These are phyloP conservation scores for Ericerus pela DNA, from an alignment of 1,140 invertebrate genomes.

Conservation along the genomic window DNA sequence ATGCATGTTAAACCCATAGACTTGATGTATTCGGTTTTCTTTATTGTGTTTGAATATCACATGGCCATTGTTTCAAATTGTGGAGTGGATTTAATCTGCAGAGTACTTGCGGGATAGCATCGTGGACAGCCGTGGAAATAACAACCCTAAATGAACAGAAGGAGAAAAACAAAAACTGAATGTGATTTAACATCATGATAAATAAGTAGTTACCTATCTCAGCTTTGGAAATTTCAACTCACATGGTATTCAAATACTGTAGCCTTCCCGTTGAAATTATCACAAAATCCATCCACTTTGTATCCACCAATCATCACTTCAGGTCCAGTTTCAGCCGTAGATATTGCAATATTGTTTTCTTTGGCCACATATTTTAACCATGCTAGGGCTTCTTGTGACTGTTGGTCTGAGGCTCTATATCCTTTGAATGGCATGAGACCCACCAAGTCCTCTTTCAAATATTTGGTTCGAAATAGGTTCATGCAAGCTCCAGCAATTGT, in stretches of 20 bases:
- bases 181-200: no score
- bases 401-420: slow-evolving; percentile 13
- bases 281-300: background rate
- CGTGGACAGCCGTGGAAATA: background rate
- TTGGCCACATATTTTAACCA: slow-evolving; percentile 15
- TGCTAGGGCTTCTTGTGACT: slow-evolving; percentile 6
- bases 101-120: no score
- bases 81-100: no score
- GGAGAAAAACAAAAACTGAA: no score
- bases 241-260: no score
- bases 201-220: no score
- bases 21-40: background rate
- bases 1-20: background rate
- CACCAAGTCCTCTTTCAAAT: slow-evolving; percentile 11
- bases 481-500: slow-evolving; percentile 17
- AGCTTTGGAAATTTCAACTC: no score
- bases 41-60: no score
- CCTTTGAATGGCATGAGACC: slow-evolving; percentile 10
- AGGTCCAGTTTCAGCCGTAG: slow-evolving; percentile 1
- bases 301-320: background rate
- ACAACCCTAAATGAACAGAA: no score
- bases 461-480: background rate
- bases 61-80: no score
- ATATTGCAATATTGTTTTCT: background rate
- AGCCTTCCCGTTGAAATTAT: no score